Evolutionary conservation across 92 coral and sea anemone genomes (phyloP).

Genomic region (Chrysogorgia sp.): DNA sequence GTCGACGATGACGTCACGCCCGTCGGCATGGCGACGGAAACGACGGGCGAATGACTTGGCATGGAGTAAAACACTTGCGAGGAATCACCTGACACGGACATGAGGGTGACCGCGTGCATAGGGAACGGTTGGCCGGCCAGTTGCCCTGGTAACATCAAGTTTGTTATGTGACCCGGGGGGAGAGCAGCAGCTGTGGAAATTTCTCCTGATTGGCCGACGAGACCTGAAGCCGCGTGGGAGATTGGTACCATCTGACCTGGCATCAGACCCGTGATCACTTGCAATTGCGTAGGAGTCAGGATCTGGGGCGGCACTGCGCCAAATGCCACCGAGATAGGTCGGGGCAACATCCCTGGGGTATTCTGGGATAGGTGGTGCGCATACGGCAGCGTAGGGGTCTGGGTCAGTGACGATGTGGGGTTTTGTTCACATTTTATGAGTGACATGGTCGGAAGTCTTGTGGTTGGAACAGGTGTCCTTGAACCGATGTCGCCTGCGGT

Average conservation of each 20-base stretch:
- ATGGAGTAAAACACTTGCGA: conserved; percentile 42
- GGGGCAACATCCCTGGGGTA: conserved; percentile 14
- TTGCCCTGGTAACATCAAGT: conserved; percentile 38
- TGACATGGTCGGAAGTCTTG: conserved; percentile 38
- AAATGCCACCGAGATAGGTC: conserved; percentile 41
- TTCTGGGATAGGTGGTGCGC: neutral
- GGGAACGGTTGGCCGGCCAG: conserved; percentile 35
- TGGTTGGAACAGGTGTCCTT: conserved; percentile 17
- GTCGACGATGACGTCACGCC: conserved; percentile 9
- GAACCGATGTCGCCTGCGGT: neutral
- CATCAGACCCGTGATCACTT: conserved; percentile 36
- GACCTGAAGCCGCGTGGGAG: conserved; percentile 15
- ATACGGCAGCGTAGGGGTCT: neutral
- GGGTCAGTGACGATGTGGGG: conserved; percentile 6
- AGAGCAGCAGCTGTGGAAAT: conserved; percentile 2
- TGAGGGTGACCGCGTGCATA: conserved; percentile 30
- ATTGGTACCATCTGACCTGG: conserved; percentile 42
- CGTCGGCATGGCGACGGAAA: conserved; percentile 1
- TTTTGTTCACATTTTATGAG: conserved; percentile 30
- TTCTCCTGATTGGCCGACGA: conserved; percentile 35
- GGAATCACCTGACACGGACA: conserved; percentile 24
- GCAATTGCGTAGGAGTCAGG: conserved; percentile 33
- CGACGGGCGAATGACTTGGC: conserved; percentile 29
- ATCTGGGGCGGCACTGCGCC: conserved; percentile 41
- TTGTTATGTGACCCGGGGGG: conserved; percentile 42